A percentile compares a stretch with the other conserved stretches of the same genome.
phyloP scores from a whole-genome alignment of 2,797 vertebrate genomes.

The Anomalospiza imberbis region DNA sequence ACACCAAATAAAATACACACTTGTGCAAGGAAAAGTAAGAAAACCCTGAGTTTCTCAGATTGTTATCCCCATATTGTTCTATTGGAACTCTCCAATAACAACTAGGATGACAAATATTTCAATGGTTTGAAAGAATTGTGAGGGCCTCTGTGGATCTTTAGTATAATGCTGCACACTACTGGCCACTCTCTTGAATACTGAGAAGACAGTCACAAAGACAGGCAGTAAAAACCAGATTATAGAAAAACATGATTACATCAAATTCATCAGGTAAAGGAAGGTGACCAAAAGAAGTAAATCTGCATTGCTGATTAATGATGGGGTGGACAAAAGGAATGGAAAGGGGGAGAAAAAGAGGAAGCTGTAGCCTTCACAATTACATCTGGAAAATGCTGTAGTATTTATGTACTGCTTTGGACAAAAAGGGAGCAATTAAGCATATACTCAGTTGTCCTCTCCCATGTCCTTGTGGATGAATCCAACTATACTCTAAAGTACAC shows the following conservation, averaged over 20 bases:
- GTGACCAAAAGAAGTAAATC: neutral
- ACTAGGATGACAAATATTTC: neutral
- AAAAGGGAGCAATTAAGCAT: neutral
- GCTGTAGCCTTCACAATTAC: neutral
- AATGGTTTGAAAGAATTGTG: neutral
- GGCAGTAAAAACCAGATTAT: neutral
- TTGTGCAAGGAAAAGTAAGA: neutral
- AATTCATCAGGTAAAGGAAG: neutral
- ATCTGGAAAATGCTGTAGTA: neutral
- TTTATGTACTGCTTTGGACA: neutral
- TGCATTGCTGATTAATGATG: neutral
- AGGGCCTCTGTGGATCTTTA: neutral
- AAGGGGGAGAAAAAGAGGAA: neutral
- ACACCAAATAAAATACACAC: neutral
- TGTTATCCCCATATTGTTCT: neutral
- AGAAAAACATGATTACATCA: neutral
- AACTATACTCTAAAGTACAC: accelerated
- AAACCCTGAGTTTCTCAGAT: neutral
- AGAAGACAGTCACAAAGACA: neutral
- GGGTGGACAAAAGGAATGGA: neutral
- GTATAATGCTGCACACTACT: neutral
- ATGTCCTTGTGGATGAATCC: neutral
- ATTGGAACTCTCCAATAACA: neutral
- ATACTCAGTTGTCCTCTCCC: neutral
- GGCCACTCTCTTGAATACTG: neutral